Evolutionary conservation across 2,797 vertebrate genomes (phyloP).

Genomic region (Micropoecilia bifurca): DNA sequence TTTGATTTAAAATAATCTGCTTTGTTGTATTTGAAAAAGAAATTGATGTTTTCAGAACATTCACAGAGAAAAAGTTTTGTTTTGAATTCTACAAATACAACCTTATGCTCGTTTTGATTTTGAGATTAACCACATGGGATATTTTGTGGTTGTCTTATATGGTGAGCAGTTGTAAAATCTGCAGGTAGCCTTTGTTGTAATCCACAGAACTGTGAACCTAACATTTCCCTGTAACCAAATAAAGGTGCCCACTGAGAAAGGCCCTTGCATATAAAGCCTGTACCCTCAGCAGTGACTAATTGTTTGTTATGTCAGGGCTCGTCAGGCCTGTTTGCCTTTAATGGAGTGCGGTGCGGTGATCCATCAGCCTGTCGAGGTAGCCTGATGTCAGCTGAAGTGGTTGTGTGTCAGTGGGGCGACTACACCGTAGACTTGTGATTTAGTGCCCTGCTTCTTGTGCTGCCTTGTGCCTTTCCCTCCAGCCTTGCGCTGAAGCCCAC

Average conservation of each 20-base stretch:
- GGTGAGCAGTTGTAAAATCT: background rate
- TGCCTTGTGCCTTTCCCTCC: constrained; percentile 62
- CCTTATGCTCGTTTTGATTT: background rate
- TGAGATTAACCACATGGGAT: background rate
- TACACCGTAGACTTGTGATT: constrained; percentile 77
- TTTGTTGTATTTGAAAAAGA: background rate
- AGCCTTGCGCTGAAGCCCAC: constrained; percentile 60
- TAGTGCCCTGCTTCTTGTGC: constrained; percentile 76
- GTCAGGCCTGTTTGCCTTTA: constrained; percentile 79
- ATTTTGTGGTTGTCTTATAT: background rate
- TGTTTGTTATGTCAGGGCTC: constrained; percentile 84
- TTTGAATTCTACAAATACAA: background rate
- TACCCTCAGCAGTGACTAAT: constrained; percentile 81
- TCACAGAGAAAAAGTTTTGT: background rate
- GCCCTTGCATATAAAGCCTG: constrained; percentile 56
- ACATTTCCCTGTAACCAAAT: constrained; percentile 18
- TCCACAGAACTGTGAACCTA: constrained; percentile 3
- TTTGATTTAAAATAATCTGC: background rate
- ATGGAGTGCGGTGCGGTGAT: constrained; percentile 84
- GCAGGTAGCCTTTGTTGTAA: background rate
- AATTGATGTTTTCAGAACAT: background rate
- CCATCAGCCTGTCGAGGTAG: constrained; percentile 81
- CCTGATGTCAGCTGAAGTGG: constrained; percentile 79
- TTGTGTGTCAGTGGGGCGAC: constrained; percentile 73
- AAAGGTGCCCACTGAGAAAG: constrained; percentile 47